phyloP scores from a whole-genome alignment of 2,888 invertebrate genomes.

The Spilarctia lutea region DNA sequence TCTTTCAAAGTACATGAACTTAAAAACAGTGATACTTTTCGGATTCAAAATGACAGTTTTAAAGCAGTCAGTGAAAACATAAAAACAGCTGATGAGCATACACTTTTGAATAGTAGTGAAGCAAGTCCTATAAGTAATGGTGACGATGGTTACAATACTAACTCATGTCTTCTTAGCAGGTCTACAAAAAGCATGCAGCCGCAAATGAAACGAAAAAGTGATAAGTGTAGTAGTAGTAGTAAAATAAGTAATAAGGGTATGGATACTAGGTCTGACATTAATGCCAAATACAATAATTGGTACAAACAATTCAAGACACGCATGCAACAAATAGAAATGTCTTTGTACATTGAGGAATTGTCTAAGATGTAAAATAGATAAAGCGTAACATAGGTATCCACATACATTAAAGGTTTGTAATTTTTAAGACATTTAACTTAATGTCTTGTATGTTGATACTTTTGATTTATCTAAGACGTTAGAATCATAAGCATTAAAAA shows the following conservation, averaged over 20 bases:
- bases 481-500: not conserved
- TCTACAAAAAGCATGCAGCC: conserved; percentile 1
- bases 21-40: not conserved
- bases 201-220: not conserved
- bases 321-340: conserved; percentile 66
- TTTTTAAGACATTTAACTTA: not conserved
- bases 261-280: conserved; percentile 8
- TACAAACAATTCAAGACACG: conserved; percentile 68
- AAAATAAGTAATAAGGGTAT: not conserved
- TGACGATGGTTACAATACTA: conserved; percentile 32
- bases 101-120: not conserved
- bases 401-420: not conserved
- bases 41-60: not conserved
- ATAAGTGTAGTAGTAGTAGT: not conserved
- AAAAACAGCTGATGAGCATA: not conserved
- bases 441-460: conserved; percentile 67
- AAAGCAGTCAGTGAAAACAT: not conserved
- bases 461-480: conserved; percentile 27
- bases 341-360: conserved; percentile 71
- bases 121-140: conserved; percentile 14
- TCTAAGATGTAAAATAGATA: conserved; percentile 27
- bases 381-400: not conserved
- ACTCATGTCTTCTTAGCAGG: conserved; percentile 22
- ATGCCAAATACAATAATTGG: conserved; percentile 63
- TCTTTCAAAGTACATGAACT: conserved; percentile 57